Conservation (phyloP, 2,797 vertebrate species). For the Rhynchotus rufescens region DNA sequence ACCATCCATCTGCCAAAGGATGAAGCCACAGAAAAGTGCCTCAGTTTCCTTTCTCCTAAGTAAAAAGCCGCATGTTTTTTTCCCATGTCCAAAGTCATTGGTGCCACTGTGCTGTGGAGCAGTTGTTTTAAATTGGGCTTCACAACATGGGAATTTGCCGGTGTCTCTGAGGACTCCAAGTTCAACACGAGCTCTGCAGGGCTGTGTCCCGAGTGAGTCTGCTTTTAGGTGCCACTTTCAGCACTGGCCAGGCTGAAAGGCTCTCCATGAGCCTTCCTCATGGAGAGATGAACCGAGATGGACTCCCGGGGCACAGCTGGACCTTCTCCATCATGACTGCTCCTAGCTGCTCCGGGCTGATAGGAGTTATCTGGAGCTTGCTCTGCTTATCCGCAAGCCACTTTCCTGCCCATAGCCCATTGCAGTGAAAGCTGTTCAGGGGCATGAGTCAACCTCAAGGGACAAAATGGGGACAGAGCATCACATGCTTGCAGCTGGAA, state of each 20-base stretch:
- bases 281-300: background rate
- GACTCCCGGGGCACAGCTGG: background rate
- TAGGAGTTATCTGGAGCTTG: background rate
- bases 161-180: background rate
- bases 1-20: background rate
- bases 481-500: background rate
- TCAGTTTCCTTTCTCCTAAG: background rate
- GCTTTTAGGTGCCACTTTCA: background rate
- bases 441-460: background rate
- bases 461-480: background rate
- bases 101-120: background rate
- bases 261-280: accelerated
- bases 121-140: background rate
- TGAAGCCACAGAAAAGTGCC: background rate
- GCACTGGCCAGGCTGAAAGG: background rate
- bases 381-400: background rate
- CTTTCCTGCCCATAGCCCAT: background rate
- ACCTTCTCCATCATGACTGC: background rate
- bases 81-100: background rate
- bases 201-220: background rate
- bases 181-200: background rate
- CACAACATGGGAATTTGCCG: background rate
- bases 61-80: background rate
- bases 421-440: background rate
- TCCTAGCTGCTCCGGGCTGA: conserved; percentile 1